Conservation (phyloP, 2,113 vertebrate species). For the Crotalus horridus region DNA sequence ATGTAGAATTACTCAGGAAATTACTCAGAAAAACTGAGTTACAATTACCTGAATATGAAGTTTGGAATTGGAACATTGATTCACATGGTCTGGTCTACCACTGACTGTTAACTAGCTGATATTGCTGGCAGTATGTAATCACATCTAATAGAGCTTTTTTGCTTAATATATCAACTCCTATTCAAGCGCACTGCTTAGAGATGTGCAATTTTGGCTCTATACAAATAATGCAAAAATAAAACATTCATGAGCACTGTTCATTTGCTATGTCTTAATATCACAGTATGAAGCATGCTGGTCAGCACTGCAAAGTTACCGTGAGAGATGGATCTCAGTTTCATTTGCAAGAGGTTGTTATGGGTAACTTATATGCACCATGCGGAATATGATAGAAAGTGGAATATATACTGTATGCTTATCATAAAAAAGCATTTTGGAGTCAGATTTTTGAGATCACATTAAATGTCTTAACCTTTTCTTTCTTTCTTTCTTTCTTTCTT, state of each 20-base stretch:
- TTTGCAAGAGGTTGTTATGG: neutral
- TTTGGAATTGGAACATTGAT: neutral
- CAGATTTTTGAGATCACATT: neutral
- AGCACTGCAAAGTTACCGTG: neutral
- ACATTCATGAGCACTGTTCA: neutral
- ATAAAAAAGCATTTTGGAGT: neutral
- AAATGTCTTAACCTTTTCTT: neutral
- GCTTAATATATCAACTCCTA: neutral
- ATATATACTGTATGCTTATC: neutral
- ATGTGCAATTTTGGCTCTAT: neutral
- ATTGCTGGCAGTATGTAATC: neutral
- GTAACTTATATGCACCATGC: neutral
- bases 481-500: neutral
- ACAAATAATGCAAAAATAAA: neutral
- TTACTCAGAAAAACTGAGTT: no score
- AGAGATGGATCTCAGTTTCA: neutral
- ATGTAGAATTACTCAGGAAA: neutral
- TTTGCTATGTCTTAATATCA: neutral
- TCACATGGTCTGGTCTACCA: neutral
- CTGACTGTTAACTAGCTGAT: neutral
- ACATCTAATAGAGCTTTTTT: neutral
- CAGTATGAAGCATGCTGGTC: neutral
- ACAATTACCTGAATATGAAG: neutral
- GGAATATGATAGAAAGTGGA: neutral
- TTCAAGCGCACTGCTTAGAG: neutral